phyloP scores from a whole-genome alignment of 2,888 invertebrate species.

The Cantharis rufa region DNA sequence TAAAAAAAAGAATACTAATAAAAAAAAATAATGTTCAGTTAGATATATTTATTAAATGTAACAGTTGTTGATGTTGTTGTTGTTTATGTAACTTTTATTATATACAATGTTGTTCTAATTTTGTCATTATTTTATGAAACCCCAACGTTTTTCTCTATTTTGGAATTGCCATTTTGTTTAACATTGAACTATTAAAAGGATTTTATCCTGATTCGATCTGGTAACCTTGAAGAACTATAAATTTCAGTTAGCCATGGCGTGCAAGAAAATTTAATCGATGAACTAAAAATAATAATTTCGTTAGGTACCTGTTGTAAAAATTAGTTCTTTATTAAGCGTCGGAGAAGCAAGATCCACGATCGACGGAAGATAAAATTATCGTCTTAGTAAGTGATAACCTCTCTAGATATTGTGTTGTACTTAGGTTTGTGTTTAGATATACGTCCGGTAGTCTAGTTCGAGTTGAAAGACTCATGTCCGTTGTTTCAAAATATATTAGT shows the following conservation, averaged over 20 bases:
- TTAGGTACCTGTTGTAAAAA: neutral
- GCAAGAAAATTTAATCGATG: neutral
- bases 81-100: neutral
- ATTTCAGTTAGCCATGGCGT: neutral
- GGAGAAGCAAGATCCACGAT: neutral
- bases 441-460: neutral
- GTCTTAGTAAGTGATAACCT: neutral
- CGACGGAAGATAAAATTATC: neutral
- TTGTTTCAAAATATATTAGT: neutral
- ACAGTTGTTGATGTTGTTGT: neutral
- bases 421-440: neutral
- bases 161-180: neutral
- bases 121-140: neutral
- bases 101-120: neutral
- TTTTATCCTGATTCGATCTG: neutral
- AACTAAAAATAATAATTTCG: neutral
- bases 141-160: neutral
- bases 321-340: neutral
- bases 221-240: neutral
- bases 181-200: neutral
- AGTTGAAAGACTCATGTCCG: neutral
- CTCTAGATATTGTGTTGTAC: neutral
- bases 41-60: neutral
- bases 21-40: neutral
- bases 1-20: neutral